These are phyloP conservation scores for Mormyrus iriodes DNA, from an alignment of 2,113 vertebrate species.

Conservation along the genomic window DNA sequence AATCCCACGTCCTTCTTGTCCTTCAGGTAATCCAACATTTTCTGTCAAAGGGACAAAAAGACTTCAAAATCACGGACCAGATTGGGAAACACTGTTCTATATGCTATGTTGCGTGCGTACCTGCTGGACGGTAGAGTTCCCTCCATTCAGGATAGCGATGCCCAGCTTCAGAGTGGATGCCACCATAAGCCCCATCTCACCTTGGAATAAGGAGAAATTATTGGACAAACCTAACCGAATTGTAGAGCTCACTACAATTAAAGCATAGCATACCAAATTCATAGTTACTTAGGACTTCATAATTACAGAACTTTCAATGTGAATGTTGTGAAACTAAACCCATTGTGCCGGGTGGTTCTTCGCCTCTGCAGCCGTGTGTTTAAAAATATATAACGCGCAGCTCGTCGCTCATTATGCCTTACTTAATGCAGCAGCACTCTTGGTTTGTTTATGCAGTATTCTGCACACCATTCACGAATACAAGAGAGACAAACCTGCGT, in stretches of 20 bases:
- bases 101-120: slow-evolving; percentile 43
- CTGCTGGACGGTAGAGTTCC: slow-evolving; percentile 94
- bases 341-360: background rate
- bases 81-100: background rate
- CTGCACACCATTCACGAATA: background rate
- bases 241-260: background rate
- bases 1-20: slow-evolving; percentile 96
- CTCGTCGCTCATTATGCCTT: background rate
- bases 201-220: slow-evolving; percentile 34
- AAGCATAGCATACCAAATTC: background rate
- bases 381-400: background rate
- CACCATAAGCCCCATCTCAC: slow-evolving; percentile 93
- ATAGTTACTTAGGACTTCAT: background rate
- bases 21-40: slow-evolving; percentile 96
- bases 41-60: slow-evolving; percentile 59
- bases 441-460: background rate
- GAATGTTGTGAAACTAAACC: slow-evolving; percentile 9
- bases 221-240: background rate
- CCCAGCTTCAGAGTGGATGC: slow-evolving; percentile 90
- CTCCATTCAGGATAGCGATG: slow-evolving; percentile 89
- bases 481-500: background rate
- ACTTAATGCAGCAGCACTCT: background rate
- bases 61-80: background rate
- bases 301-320: background rate
- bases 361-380: background rate